These are phyloP conservation scores for Cantharis rufa DNA, from an alignment of 2,888 invertebrate species.

Conservation along the genomic window DNA sequence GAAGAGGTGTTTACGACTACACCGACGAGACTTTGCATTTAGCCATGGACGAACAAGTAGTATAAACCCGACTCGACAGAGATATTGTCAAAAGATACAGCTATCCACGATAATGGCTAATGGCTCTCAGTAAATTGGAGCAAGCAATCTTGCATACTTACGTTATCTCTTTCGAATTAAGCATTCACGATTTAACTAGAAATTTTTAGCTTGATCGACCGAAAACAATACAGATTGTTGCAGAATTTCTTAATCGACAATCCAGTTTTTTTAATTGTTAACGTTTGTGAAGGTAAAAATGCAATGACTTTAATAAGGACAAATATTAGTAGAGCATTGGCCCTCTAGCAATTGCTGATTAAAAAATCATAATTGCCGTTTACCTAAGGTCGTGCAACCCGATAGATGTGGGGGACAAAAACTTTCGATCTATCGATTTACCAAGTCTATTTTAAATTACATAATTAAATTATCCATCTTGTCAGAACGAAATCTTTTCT, in stretches of 20 bases:
- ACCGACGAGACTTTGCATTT: not conserved
- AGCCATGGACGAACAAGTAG: not conserved
- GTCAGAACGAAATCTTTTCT: not conserved
- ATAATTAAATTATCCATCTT: not conserved
- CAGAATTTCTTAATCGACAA: not conserved
- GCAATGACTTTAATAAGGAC: not conserved
- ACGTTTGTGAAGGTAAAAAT: not conserved
- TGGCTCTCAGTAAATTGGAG: not conserved
- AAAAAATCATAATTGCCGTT: not conserved
- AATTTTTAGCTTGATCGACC: not conserved
- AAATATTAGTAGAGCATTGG: not conserved
- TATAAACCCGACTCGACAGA: no score
- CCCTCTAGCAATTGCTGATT: not conserved
- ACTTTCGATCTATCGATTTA: not conserved
- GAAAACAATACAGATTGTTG: not conserved
- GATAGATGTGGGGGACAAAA: not conserved
- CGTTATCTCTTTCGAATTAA: not conserved
- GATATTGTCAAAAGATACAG: no score
- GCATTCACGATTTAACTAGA: not conserved
- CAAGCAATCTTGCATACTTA: not conserved
- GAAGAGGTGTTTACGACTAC: not conserved
- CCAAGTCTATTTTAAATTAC: not conserved
- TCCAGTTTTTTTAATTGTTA: not conserved
- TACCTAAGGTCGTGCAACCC: not conserved
- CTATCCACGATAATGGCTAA: no score